phyloP scores from a whole-genome alignment of 2,797 vertebrate genomes.

The Numenius phaeopus region DNA sequence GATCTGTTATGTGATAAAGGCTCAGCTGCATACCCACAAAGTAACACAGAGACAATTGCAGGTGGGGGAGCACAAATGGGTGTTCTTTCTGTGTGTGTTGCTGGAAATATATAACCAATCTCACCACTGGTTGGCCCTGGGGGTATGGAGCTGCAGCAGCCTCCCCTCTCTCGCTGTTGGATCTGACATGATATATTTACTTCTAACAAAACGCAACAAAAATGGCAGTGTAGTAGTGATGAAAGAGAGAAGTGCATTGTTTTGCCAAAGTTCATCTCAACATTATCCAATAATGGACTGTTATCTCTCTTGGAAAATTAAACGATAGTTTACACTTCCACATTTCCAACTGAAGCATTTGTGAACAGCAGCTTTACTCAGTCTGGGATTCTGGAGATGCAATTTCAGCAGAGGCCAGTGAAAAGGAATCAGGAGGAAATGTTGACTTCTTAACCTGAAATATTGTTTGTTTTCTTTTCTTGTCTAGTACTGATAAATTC shows the following conservation, averaged over 20 bases:
- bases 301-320: background rate
- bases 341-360: background rate
- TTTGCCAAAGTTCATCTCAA: background rate
- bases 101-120: background rate
- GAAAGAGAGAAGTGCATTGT: background rate
- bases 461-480: background rate
- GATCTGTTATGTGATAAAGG: background rate
- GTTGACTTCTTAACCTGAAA: background rate
- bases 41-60: background rate
- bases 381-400: background rate
- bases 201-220: background rate
- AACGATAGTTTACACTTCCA: background rate
- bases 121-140: fast-evolving
- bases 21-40: background rate
- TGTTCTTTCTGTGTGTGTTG: background rate
- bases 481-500: background rate
- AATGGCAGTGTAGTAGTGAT: background rate
- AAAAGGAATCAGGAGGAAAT: background rate
- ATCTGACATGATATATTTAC: background rate
- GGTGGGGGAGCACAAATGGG: background rate
- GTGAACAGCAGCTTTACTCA: background rate
- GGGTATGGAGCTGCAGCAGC: background rate
- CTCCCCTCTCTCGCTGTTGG: fast-evolving
- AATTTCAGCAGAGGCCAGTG: background rate
- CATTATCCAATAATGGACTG: background rate